Evolutionary conservation across 92 coral and sea anemone species (phyloP).

Genomic region (Zoanthus sansibaricus): DNA sequence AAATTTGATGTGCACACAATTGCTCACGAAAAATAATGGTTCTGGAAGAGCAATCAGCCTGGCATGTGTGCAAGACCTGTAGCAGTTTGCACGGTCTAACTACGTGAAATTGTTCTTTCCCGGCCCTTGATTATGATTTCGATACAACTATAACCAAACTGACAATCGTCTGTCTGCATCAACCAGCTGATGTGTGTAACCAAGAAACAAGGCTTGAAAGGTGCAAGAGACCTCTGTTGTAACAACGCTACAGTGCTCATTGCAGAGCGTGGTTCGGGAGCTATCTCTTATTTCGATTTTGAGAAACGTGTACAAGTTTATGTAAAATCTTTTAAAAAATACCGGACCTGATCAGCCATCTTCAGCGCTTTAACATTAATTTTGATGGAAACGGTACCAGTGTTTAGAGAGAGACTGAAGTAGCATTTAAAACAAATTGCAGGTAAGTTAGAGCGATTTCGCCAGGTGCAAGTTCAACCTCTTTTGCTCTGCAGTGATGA

Average conservation of each 20-base stretch:
- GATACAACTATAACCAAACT: slow-evolving; percentile 46
- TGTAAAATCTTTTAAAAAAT: slow-evolving; percentile 39
- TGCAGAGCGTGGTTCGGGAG: slow-evolving; percentile 52
- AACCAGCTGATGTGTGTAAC: slow-evolving; percentile 61
- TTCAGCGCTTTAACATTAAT: slow-evolving; percentile 48
- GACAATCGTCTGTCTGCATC: slow-evolving; percentile 43
- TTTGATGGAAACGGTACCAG: slow-evolving; percentile 52
- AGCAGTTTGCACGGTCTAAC: slow-evolving; percentile 61
- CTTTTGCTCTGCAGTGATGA: slow-evolving; percentile 51
- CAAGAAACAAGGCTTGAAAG: slow-evolving; percentile 43
- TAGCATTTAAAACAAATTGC: slow-evolving; percentile 37
- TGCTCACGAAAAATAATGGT: slow-evolving; percentile 48
- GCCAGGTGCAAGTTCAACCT: slow-evolving; percentile 39
- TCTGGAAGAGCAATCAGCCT: slow-evolving; percentile 45
- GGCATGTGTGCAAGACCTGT: slow-evolving; percentile 61
- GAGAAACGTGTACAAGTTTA: slow-evolving; percentile 28
- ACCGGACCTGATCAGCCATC: slow-evolving; percentile 47
- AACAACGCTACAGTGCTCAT: slow-evolving; percentile 35
- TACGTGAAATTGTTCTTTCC: slow-evolving; percentile 49
- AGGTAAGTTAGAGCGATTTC: slow-evolving; percentile 36
- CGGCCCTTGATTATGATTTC: too few species aligned
- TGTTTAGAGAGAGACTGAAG: slow-evolving; percentile 45
- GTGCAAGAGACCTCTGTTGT: slow-evolving; percentile 65
- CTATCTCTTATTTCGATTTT: slow-evolving; percentile 56
- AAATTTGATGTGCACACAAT: slow-evolving; percentile 46